Percentiles rank a stretch among this genome's conserved stretches.
phyloP scores from a whole-genome alignment of 2,113 vertebrate species.

The Myodes glareolus region DNA sequence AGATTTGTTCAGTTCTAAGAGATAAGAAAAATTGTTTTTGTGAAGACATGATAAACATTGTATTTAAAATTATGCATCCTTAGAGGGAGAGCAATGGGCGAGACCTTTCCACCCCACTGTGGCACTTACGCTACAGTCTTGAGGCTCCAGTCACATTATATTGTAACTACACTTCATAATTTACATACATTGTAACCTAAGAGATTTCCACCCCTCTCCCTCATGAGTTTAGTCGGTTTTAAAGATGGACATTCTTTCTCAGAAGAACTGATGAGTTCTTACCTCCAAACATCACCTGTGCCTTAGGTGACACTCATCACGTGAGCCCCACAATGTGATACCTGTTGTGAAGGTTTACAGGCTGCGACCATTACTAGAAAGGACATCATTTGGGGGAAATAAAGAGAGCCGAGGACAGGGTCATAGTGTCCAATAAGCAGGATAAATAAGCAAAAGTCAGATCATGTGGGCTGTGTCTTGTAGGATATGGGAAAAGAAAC shows the following conservation, averaged over 20 bases:
- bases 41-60: background rate
- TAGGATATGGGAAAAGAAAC: background rate
- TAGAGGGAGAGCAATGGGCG: background rate
- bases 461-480: background rate
- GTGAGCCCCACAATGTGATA: background rate
- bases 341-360: background rate
- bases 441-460: background rate
- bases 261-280: background rate
- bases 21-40: background rate
- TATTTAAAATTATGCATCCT: background rate
- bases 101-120: background rate
- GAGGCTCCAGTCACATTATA: background rate
- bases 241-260: background rate
- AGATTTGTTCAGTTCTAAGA: slow-evolving; percentile 26
- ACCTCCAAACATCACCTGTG: background rate
- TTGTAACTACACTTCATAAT: background rate
- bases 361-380: background rate
- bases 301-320: background rate
- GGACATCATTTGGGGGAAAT: background rate
- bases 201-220: background rate
- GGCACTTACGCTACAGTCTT: background rate
- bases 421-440: background rate
- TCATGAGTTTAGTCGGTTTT: background rate
- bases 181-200: background rate
- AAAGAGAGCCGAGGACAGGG: background rate